These are phyloP conservation scores for Actinia tenebrosa DNA, from an alignment of 64 coral and sea anemone genomes.

Conservation along the genomic window DNA sequence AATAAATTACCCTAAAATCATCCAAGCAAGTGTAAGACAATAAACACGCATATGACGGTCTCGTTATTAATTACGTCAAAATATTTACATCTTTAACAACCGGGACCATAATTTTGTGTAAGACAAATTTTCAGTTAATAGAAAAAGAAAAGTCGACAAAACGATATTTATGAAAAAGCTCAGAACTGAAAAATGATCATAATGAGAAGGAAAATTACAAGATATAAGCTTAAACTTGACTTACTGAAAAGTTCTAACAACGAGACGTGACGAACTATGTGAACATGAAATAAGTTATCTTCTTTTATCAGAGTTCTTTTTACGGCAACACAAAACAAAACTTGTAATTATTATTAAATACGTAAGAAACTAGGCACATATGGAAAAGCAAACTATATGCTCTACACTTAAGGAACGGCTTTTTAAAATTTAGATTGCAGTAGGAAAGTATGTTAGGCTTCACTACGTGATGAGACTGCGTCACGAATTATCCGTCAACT, in stretches of 20 bases:
- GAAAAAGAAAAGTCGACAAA: not conserved
- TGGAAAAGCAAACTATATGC: not conserved
- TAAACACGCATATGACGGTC: not conserved
- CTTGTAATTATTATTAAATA: not conserved
- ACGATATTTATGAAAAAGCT: not conserved
- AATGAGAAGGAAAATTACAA: not conserved
- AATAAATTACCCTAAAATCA: not conserved
- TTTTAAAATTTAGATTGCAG: not conserved
- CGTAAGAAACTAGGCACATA: not conserved
- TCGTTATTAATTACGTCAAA: not conserved
- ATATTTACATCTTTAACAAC: constrained; percentile 9
- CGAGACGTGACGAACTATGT: too few relatives aligned
- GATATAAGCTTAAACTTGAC: too few relatives aligned
- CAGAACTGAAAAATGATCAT: not conserved
- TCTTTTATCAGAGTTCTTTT: not conserved
- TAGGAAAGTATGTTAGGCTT: not conserved
- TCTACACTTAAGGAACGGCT: not conserved
- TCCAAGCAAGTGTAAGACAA: not conserved
- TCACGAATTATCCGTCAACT: not conserved
- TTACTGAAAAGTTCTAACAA: too few relatives aligned
- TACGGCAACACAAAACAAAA: not conserved
- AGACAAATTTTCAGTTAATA: not conserved
- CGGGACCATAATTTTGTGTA: not conserved
- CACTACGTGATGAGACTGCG: not conserved
- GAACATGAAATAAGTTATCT: not conserved